A percentile compares a stretch with the other conserved stretches of the same genome.
phyloP scores from a whole-genome alignment of 2,113 vertebrate genomes.

The Piprites chloris region DNA sequence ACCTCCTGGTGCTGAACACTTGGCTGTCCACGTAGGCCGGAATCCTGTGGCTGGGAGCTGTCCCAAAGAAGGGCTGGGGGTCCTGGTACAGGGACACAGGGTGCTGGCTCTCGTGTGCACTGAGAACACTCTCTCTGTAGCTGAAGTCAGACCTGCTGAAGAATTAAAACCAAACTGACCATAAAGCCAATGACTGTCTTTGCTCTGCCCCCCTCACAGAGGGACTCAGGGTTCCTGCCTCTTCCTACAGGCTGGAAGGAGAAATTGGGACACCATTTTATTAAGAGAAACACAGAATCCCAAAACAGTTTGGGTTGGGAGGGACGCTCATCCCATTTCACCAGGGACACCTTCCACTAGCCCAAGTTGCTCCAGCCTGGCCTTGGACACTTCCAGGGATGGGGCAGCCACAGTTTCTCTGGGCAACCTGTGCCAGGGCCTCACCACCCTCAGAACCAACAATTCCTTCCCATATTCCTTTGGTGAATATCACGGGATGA shows the following conservation, averaged over 20 bases:
- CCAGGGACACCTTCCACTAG: not conserved
- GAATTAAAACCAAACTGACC: not conserved
- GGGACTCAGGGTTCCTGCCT: too few relatives aligned
- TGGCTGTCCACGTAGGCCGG: constrained; percentile 11
- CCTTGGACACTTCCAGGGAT: not conserved
- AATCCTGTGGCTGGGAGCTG: constrained; percentile 35
- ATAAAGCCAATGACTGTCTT: not conserved
- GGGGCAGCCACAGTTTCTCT: not conserved
- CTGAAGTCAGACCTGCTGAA: constrained; percentile 6
- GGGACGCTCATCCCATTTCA: fast-evolving
- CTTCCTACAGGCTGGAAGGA: not conserved
- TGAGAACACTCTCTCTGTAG: not conserved
- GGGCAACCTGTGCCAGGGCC: not conserved
- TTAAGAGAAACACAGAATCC: not conserved
- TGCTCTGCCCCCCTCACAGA: not conserved
- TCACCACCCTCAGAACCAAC: fast-evolving
- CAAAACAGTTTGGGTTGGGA: not conserved
- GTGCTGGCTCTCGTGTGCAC: not conserved
- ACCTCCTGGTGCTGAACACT: constrained; percentile 18
- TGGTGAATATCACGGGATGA: too few relatives aligned
- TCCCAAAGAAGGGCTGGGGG: not conserved
- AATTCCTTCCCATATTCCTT: not conserved
- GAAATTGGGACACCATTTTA: not conserved
- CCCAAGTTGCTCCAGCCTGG: not conserved
- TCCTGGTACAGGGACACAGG: not conserved